A percentile compares a stretch with the other conserved stretches of the same genome.
Conservation (phyloP, 1,140 invertebrate species). For the Apis mellifera region DNA sequence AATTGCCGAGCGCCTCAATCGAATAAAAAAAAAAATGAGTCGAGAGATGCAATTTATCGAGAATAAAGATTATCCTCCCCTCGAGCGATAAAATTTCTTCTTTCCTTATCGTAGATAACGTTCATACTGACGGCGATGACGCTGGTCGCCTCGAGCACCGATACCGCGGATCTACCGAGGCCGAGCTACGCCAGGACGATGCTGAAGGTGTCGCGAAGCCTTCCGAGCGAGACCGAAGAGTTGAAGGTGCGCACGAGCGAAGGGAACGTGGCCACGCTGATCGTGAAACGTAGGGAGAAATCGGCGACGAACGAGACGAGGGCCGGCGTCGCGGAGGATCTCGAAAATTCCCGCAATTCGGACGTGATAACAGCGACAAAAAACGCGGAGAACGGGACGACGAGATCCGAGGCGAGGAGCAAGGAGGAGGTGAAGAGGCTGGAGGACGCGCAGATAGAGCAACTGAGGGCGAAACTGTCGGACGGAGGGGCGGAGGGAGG, state of each 20-base stretch:
- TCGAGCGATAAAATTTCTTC: not conserved
- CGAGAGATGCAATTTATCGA: too few species aligned
- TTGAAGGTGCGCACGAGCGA: constrained; percentile 88
- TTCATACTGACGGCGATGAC: constrained; percentile 46
- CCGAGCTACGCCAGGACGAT: constrained; percentile 86
- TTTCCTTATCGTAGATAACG: constrained; percentile 61
- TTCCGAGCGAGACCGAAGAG: constrained; percentile 88
- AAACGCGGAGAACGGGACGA: not conserved
- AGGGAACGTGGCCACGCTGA: constrained; percentile 88
- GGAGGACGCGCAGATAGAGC: constrained; percentile 62
- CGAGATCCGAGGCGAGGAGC: constrained; percentile 12
- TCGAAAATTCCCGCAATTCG: not conserved
- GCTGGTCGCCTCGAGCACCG: constrained; percentile 27
- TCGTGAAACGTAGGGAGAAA: constrained; percentile 87
- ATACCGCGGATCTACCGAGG: constrained; percentile 67
- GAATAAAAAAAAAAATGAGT: not conserved
- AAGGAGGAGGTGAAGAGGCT: constrained; percentile 57
- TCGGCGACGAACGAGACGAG: not conserved
- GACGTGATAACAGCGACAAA: not conserved
- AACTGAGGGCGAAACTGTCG: constrained; percentile 50
- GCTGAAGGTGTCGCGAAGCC: constrained; percentile 88
- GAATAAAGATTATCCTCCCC: too few species aligned
- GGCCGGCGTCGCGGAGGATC: not conserved
- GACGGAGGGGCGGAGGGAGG: not conserved
- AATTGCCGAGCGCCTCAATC: not conserved